Percentiles rank a stretch among this genome's conserved stretches.
These are phyloP conservation scores for Australoheros scitulus DNA, from an alignment of 2,113 vertebrate species.

Conservation along the genomic window DNA sequence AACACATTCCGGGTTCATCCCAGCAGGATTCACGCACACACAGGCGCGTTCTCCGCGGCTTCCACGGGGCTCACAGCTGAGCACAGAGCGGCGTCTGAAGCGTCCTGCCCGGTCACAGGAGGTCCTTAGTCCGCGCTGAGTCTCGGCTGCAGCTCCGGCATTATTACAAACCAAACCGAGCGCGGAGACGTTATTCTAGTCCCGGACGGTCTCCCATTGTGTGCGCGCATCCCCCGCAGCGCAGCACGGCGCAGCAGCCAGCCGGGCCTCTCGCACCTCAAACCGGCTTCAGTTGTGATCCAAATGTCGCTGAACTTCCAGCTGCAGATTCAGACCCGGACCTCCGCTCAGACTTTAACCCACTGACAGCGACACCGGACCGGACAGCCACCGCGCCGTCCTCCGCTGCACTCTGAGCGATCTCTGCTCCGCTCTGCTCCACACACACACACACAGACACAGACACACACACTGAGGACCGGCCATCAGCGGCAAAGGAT, in stretches of 20 bases:
- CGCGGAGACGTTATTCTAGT: conserved; percentile 7
- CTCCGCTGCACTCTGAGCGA: neutral
- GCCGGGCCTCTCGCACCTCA: conserved; percentile 5
- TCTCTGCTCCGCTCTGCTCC: neutral
- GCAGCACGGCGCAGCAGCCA: neutral
- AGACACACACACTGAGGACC: neutral
- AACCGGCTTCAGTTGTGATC: conserved; percentile 8
- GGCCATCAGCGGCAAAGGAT: neutral
- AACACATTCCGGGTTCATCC: conserved; percentile 49
- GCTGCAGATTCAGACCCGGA: neutral
- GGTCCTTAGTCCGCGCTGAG: neutral
- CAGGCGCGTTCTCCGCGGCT: neutral
- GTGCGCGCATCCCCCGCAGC: conserved; percentile 52
- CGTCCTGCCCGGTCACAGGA: neutral
- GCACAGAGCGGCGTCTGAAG: neutral
- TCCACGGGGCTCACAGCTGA: neutral
- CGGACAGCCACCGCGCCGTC: neutral
- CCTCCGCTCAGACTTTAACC: neutral
- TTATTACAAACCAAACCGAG: neutral
- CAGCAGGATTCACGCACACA: conserved; percentile 7
- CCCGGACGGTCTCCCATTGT: conserved; percentile 66
- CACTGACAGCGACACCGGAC: neutral
- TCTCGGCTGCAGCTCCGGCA: neutral
- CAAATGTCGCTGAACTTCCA: neutral
- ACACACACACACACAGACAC: neutral